Evolutionary conservation across 2,113 vertebrate genomes (phyloP).

Genomic region (Toxostoma redivivum): DNA sequence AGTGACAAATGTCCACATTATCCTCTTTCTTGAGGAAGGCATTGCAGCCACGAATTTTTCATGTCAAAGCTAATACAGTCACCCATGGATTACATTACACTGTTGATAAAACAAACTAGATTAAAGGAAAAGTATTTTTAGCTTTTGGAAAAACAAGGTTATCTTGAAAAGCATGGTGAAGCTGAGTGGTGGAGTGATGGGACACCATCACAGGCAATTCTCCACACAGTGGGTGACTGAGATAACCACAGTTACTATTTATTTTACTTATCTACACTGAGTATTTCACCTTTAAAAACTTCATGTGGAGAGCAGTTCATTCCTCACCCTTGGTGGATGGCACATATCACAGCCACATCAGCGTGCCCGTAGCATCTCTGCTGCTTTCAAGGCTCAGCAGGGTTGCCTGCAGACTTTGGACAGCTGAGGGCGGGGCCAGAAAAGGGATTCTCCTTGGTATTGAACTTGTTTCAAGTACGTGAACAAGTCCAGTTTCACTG

Average conservation of each 20-base stretch:
- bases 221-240: neutral
- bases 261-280: neutral
- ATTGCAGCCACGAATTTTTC: neutral
- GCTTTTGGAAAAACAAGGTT: neutral
- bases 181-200: neutral
- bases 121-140: neutral
- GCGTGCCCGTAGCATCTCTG: neutral
- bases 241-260: neutral
- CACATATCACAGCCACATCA: neutral
- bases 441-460: neutral
- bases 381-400: neutral
- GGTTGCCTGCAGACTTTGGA: neutral
- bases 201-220: neutral
- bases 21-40: neutral
- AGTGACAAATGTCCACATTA: neutral
- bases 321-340: accelerated
- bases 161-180: neutral
- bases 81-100: neutral
- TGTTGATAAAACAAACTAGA: neutral
- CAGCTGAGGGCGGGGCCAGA: neutral
- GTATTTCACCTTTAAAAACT: neutral
- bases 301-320: neutral
- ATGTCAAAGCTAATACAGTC: neutral
- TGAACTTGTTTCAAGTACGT: accelerated
- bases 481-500: neutral